Conservation (phyloP, 2,888 invertebrate species). For the Spisula solida region DNA sequence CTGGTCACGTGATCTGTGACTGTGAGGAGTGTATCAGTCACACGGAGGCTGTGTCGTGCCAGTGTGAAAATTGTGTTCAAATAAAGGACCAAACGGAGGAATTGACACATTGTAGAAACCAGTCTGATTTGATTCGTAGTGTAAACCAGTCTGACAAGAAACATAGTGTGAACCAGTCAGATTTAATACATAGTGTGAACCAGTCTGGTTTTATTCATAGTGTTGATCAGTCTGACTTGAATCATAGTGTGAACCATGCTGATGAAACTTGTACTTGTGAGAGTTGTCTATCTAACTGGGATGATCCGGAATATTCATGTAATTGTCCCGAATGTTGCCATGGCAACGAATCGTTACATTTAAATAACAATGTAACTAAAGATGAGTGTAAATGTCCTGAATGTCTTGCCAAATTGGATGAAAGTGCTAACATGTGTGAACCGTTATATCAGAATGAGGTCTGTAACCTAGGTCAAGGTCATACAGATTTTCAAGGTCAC, state of each 20-base stretch:
- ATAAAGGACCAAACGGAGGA: constrained; percentile 39
- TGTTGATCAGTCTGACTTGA: background rate
- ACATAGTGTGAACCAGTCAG: background rate
- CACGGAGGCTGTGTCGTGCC: constrained; percentile 62
- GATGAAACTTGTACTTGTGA: constrained; percentile 69
- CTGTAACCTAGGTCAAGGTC: background rate
- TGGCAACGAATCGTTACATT: constrained; percentile 2
- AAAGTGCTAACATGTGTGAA: constrained; percentile 4
- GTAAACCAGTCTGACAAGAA: constrained; percentile 13
- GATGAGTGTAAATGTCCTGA: constrained; percentile 42
- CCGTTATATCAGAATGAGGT: constrained; percentile 36
- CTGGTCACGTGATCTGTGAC: constrained; percentile 65
- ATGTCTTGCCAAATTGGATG: constrained; percentile 23
- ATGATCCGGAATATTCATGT: constrained; percentile 57
- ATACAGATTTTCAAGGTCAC: constrained; percentile 14
- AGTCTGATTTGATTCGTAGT: constrained; percentile 53
- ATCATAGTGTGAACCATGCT: background rate
- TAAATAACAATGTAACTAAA: background rate
- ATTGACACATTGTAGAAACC: background rate
- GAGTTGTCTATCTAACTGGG: constrained; percentile 58
- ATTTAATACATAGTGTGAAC: constrained; percentile 1
- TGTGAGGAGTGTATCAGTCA: constrained; percentile 67
- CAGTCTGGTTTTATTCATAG: background rate
- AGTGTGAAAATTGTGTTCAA: constrained; percentile 64
- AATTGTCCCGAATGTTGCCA: constrained; percentile 63